Conservation (phyloP, 2,888 invertebrate species). For the Taphrorychus bicolor region DNA sequence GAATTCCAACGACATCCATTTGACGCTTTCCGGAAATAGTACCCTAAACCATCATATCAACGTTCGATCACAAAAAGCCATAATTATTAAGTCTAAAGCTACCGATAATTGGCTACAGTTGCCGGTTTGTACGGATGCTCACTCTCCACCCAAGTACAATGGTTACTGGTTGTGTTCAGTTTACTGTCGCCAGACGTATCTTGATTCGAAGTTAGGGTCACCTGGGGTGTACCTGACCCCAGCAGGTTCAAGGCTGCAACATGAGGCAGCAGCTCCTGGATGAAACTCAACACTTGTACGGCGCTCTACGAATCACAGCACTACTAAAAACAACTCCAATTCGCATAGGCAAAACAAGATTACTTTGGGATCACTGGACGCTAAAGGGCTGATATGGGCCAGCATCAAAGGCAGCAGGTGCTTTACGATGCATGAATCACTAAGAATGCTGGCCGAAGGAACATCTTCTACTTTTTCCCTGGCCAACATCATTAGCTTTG, state of each 20-base stretch:
- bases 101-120: constrained; percentile 83
- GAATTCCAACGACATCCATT: constrained; percentile 94
- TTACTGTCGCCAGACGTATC: constrained; percentile 45
- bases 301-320: constrained; percentile 68
- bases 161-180: constrained; percentile 76
- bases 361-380: constrained; percentile 83
- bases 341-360: too few species aligned
- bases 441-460: constrained; percentile 64
- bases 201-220: constrained; percentile 44
- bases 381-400: constrained; percentile 84
- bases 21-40: constrained; percentile 84
- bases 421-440: constrained; percentile 69
- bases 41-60: too few species aligned
- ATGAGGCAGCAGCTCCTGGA: constrained; percentile 88
- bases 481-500: constrained; percentile 78
- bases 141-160: constrained; percentile 92
- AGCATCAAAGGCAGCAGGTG: constrained; percentile 84
- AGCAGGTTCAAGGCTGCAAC: constrained; percentile 85
- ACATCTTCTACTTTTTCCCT: constrained; percentile 74
- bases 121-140: constrained; percentile 96
- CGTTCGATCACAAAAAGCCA: too few species aligned
- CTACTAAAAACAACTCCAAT: background rate
- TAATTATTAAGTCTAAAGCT: too few species aligned
- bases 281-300: constrained; percentile 83
- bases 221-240: background rate